Evolutionary conservation across 2,888 invertebrate genomes (phyloP).

Genomic region (Melieria omissa): DNA sequence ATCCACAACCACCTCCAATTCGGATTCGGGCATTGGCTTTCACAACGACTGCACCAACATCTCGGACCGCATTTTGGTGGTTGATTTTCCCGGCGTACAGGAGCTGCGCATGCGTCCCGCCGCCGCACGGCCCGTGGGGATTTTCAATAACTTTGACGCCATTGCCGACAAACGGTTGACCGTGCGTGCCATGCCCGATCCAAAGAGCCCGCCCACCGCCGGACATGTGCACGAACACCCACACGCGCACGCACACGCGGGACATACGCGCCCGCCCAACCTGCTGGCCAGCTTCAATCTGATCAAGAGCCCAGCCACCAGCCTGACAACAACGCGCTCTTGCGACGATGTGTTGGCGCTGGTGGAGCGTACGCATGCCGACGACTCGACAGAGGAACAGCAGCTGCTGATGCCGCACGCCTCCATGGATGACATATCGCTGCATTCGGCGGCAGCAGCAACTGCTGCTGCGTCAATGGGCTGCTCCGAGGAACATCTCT

Average conservation of each 20-base stretch:
- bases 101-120: slow-evolving; percentile 45
- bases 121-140: slow-evolving; percentile 56
- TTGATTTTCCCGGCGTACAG: slow-evolving; percentile 74
- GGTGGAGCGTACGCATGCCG: slow-evolving; percentile 48
- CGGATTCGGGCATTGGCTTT: slow-evolving; percentile 95
- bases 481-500: slow-evolving; percentile 51
- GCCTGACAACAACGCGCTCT: slow-evolving; percentile 66
- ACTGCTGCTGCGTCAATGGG: slow-evolving; percentile 39
- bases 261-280: slow-evolving; percentile 53
- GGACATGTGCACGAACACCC: too few relatives aligned
- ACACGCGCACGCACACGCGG: slow-evolving; percentile 30
- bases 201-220: slow-evolving; percentile 54
- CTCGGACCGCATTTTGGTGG: slow-evolving; percentile 82
- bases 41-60: slow-evolving; percentile 88
- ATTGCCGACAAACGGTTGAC: slow-evolving; percentile 68
- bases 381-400: slow-evolving; percentile 23
- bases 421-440: slow-evolving; percentile 73
- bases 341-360: slow-evolving; percentile 71
- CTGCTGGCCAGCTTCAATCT: slow-evolving; percentile 67
- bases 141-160: slow-evolving; percentile 56
- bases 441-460: slow-evolving; percentile 62
- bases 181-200: slow-evolving; percentile 76
- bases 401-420: slow-evolving; percentile 53
- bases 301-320: slow-evolving; percentile 64
- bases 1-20: slow-evolving; percentile 88